Conservation (phyloP, 2,888 invertebrate species). For the Stenodera caucasica region DNA sequence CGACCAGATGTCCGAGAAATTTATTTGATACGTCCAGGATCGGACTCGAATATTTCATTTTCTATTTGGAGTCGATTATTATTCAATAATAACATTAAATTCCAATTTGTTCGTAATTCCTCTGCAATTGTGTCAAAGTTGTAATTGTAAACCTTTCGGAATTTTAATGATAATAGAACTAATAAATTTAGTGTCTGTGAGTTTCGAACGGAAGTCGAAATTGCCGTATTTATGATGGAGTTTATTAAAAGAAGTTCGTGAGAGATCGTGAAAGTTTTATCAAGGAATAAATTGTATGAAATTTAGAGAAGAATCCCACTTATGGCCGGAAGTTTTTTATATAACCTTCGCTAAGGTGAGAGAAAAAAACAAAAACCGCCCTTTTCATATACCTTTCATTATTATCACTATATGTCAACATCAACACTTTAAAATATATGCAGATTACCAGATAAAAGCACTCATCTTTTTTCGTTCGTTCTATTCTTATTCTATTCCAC, state of each 20-base stretch:
- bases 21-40: conserved; percentile 38
- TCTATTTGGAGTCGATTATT: background rate
- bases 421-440: conserved; percentile 5
- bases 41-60: conserved; percentile 21
- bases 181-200: conserved; percentile 30
- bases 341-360: background rate
- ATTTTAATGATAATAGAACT: conserved; percentile 29
- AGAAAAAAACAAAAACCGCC: background rate
- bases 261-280: conserved; percentile 44
- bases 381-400: background rate
- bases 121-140: background rate
- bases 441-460: conserved; percentile 2
- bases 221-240: conserved; percentile 41
- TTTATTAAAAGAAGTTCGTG: conserved; percentile 41
- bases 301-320: conserved; percentile 39
- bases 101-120: background rate
- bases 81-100: background rate
- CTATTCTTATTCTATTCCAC: background rate
- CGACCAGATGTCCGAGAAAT: conserved; percentile 44
- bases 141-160: no score
- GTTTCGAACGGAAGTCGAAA: conserved; percentile 35
- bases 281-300: conserved; percentile 42
- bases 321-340: conserved; percentile 41
- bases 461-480: background rate
- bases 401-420: background rate